Percentiles rank a stretch among this genome's conserved stretches.
These are phyloP conservation scores for Campoletis sonorensis DNA, from an alignment of 1,140 invertebrate species.

Conservation along the genomic window DNA sequence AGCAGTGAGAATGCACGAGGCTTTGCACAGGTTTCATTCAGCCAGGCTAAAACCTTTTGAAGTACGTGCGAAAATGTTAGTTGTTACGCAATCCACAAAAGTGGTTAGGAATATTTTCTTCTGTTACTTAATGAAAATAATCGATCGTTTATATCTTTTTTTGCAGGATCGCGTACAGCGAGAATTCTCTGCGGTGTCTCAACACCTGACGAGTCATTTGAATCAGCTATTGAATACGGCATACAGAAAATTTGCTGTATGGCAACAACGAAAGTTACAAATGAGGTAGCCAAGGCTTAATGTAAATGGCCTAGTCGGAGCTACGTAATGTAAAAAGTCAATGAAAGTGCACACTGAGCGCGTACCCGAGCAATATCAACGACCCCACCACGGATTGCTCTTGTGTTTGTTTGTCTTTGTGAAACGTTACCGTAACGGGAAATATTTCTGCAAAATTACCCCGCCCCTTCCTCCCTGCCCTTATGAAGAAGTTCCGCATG, in stretches of 20 bases:
- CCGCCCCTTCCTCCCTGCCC: not conserved
- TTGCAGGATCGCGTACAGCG: slow-evolving; percentile 86
- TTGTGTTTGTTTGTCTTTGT: slow-evolving; percentile 59
- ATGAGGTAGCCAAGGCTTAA: slow-evolving; percentile 78
- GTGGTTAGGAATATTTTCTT: slow-evolving; percentile 19
- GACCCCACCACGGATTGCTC: slow-evolving; percentile 59
- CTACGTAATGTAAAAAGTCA: slow-evolving; percentile 39
- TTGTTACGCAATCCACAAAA: not conserved
- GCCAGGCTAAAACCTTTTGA: slow-evolving; percentile 91
- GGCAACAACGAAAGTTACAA: slow-evolving; percentile 87
- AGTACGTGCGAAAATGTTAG: slow-evolving; percentile 72
- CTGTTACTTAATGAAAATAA: slow-evolving; percentile 29
- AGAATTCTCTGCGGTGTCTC: slow-evolving; percentile 86
- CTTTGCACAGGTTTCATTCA: slow-evolving; percentile 90
- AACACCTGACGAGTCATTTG: slow-evolving; percentile 90
- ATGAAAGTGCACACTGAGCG: slow-evolving; percentile 47
- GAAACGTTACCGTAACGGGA: slow-evolving; percentile 64
- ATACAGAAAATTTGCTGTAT: slow-evolving; percentile 88
- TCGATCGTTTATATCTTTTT: slow-evolving; percentile 48
- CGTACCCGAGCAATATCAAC: slow-evolving; percentile 65
- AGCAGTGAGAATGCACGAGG: slow-evolving; percentile 90
- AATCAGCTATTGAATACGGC: slow-evolving; percentile 90
- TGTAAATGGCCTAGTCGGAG: slow-evolving; percentile 47
- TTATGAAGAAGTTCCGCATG: slow-evolving; percentile 30
- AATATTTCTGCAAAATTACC: not conserved